Conservation (phyloP, 1,140 invertebrate genomes). For the Pissodes strobi region DNA sequence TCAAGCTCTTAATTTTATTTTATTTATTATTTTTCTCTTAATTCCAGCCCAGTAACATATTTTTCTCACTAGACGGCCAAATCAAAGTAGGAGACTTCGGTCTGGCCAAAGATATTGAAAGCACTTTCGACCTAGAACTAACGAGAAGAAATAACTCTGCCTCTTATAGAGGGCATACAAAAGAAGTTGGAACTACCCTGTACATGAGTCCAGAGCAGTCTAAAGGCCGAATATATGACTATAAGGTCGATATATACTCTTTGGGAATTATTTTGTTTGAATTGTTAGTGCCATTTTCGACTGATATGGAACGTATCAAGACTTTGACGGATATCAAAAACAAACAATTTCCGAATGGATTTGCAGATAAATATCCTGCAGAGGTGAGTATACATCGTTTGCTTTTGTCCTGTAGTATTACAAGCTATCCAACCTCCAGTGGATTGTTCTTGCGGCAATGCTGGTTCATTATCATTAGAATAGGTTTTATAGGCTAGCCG, state of each 20-base stretch:
- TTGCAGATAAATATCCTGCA: constrained; percentile 65
- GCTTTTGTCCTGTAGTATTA: too few species aligned
- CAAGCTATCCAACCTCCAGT: too few species aligned
- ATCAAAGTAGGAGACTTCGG: constrained; percentile 98
- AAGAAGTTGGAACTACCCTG: constrained; percentile 75
- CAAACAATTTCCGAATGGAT: constrained; percentile 72
- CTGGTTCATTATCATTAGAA: too few species aligned
- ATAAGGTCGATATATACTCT: constrained; percentile 97
- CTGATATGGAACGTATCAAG: constrained; percentile 84
- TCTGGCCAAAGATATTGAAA: constrained; percentile 83
- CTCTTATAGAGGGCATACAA: constrained; percentile 57
- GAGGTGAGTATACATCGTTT: constrained; percentile 78
- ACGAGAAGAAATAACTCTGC: constrained; percentile 43
- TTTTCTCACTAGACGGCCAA: constrained; percentile 86
- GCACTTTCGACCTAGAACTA: constrained; percentile 60
- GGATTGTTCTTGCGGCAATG: too few species aligned
- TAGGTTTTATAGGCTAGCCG: too few species aligned
- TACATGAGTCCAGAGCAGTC: constrained; percentile 98
- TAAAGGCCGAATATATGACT: constrained; percentile 76
- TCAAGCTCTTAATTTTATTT: too few species aligned
- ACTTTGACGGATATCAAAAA: constrained; percentile 67
- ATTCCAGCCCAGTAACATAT: constrained; percentile 89
- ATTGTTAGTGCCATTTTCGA: constrained; percentile 84
- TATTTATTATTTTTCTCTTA: not conserved
- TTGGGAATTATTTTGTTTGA: constrained; percentile 94